Evolutionary conservation across 2,797 vertebrate species (phyloP).

Genomic region (Chaetophractus vellerosus): DNA sequence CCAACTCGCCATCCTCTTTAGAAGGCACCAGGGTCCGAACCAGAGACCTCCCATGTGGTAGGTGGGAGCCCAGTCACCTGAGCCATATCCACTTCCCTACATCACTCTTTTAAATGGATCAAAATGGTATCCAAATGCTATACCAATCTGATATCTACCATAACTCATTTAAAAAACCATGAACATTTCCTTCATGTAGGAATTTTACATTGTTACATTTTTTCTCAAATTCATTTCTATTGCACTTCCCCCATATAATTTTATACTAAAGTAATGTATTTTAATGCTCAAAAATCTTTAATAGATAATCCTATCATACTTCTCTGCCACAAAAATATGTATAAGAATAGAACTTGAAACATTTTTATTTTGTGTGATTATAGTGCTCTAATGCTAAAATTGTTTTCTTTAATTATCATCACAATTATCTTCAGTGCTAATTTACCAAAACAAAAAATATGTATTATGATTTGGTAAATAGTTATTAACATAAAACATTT

Average conservation of each 20-base stretch:
- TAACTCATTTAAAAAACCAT: slow-evolving; percentile 2
- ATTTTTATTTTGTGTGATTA: neutral
- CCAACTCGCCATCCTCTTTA: too few species aligned
- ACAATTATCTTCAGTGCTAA: slow-evolving; percentile 1
- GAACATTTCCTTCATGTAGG: neutral
- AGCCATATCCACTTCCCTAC: neutral
- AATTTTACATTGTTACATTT: neutral
- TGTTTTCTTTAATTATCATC: slow-evolving; percentile 1
- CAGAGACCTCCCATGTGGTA: too few species aligned
- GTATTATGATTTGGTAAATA: neutral
- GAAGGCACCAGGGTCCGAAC: too few species aligned
- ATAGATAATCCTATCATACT: neutral
- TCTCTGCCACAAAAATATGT: slow-evolving; percentile 14
- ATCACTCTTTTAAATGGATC: neutral
- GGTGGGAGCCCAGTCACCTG: too few species aligned
- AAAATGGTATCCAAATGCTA: neutral
- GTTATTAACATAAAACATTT: slow-evolving; percentile 38
- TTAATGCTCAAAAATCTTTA: slow-evolving; percentile 40
- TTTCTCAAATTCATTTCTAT: slow-evolving; percentile 13
- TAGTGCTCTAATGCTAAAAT: neutral
- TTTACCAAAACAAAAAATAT: neutral
- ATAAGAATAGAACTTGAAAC: neutral
- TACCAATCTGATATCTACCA: neutral
- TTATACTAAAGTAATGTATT: neutral
- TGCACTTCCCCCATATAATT: neutral